These are phyloP conservation scores for Rhinopomastus cyanomelas DNA, from an alignment of 2,113 vertebrate genomes.

Conservation along the genomic window DNA sequence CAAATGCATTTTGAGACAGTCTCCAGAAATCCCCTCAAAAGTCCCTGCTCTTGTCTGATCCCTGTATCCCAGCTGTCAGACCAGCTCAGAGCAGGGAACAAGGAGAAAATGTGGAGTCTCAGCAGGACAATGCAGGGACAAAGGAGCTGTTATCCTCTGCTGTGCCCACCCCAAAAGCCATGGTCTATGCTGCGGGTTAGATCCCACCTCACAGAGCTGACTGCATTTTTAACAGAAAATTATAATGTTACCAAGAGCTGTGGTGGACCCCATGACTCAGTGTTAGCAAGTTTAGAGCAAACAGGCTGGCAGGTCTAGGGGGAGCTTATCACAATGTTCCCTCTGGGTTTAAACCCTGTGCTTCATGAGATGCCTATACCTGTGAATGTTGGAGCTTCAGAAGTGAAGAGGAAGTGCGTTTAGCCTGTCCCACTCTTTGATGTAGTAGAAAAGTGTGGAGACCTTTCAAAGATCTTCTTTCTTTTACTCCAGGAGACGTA, in stretches of 20 bases:
- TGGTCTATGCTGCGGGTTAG: fast-evolving
- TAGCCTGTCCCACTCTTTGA: not conserved
- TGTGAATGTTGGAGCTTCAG: not conserved
- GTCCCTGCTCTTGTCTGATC: not conserved
- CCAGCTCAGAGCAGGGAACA: fast-evolving
- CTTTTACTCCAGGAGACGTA: not conserved
- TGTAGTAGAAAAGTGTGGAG: not conserved
- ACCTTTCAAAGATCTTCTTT: not conserved
- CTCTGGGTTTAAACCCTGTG: not conserved
- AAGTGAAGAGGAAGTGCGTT: not conserved
- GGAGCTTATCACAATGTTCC: not conserved
- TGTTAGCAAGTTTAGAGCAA: not conserved
- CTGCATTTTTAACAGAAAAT: not conserved
- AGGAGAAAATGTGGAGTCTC: fast-evolving
- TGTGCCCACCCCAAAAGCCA: not conserved
- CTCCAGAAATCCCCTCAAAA: constrained; percentile 32
- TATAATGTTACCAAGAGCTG: fast-evolving
- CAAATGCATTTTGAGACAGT: not conserved
- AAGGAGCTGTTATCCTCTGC: fast-evolving
- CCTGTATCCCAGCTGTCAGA: fast-evolving
- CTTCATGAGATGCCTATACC: not conserved
- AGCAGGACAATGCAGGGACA: not conserved
- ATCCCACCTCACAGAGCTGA: fast-evolving
- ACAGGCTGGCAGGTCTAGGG: not conserved
- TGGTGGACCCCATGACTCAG: not conserved